Conservation (phyloP, 2,888 invertebrate genomes). For the Thymelicus sylvestris region DNA sequence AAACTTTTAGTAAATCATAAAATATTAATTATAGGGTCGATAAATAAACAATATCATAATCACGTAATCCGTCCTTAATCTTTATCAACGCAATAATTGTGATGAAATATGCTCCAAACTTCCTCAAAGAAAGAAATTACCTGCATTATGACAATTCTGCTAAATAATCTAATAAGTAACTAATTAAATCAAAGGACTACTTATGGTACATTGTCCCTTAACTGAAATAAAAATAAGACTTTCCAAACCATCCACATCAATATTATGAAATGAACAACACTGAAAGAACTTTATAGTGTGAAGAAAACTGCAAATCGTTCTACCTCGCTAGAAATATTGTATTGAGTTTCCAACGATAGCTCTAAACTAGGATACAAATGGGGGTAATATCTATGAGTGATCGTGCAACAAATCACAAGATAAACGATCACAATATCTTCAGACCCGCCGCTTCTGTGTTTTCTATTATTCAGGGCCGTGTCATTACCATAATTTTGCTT, state of each 20-base stretch:
- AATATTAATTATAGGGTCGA: background rate
- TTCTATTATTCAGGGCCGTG: constrained; percentile 39
- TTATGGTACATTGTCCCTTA: too few relatives aligned
- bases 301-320: constrained; percentile 10
- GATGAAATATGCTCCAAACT: too few relatives aligned
- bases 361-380: constrained; percentile 19
- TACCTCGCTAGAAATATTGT: background rate
- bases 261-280: background rate
- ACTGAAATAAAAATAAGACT: too few relatives aligned
- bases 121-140: too few relatives aligned
- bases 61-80: background rate
- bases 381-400: constrained; percentile 23
- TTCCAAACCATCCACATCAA: too few relatives aligned
- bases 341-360: constrained; percentile 12
- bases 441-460: constrained; percentile 29
- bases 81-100: too few relatives aligned
- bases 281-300: background rate
- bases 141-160: too few relatives aligned
- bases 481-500: constrained; percentile 38
- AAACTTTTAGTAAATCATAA: constrained; percentile 17
- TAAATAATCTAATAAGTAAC: too few relatives aligned
- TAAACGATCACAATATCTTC: constrained; percentile 19
- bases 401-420: constrained; percentile 35
- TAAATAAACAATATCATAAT: background rate
- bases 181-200: too few relatives aligned